phyloP scores from a whole-genome alignment of 2,888 invertebrate species.

The Seira sanloemensis region DNA sequence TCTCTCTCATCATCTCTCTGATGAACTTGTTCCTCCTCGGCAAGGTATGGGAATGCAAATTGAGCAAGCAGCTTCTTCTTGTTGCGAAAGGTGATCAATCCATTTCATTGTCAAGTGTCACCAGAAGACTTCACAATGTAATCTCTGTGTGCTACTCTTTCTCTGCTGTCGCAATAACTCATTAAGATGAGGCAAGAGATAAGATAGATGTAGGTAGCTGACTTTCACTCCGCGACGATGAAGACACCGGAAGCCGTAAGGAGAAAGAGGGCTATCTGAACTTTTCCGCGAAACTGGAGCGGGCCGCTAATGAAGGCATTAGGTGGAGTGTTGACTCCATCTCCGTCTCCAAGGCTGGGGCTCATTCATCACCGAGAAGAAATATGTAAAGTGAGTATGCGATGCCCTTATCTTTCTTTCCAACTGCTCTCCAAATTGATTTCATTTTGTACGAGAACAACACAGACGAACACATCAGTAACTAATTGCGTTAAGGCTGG shows the following conservation, averaged over 20 bases:
- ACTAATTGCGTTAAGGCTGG: too few species aligned
- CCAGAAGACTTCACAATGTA: not conserved
- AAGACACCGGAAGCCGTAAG: not conserved
- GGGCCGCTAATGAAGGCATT: too few species aligned
- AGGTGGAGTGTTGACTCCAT: too few species aligned
- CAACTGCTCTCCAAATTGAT: too few species aligned
- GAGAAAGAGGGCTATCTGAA: not conserved
- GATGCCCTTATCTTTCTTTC: too few species aligned
- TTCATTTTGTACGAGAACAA: too few species aligned
- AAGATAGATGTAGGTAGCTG: not conserved
- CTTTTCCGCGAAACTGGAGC: too few species aligned
- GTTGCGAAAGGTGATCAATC: slow-evolving; percentile 47
- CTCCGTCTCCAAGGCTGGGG: too few species aligned
- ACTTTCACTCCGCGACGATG: not conserved
- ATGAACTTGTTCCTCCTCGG: not conserved
- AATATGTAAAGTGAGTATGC: too few species aligned
- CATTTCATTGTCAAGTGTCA: slow-evolving; percentile 31
- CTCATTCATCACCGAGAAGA: too few species aligned
- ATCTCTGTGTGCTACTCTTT: not conserved
- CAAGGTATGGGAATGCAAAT: not conserved
- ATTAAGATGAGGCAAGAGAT: slow-evolving; percentile 24
- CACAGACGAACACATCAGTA: too few species aligned
- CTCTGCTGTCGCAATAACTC: slow-evolving; percentile 21
- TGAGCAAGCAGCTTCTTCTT: too few species aligned
- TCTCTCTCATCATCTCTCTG: not conserved